Percentiles rank a stretch among this genome's conserved stretches.
Conservation (phyloP, 2,113 vertebrate genomes). For the Fulmarus glacialis region DNA sequence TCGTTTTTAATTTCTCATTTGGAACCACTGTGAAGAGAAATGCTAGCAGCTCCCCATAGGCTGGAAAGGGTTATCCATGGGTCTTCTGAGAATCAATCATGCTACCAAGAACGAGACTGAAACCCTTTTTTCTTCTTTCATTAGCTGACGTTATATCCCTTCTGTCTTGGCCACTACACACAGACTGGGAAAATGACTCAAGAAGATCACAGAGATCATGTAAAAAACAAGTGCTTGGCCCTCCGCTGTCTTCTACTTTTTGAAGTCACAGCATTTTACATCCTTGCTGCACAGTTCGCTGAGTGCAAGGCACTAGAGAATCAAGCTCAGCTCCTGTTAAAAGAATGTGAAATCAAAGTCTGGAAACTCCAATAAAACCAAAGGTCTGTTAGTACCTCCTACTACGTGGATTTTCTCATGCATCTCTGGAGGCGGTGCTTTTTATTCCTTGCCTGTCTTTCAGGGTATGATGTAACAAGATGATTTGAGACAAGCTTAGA, state of each 20-base stretch:
- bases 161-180: neutral
- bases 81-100: neutral
- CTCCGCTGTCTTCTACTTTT: neutral
- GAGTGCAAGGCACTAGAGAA: neutral
- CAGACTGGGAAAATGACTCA: neutral
- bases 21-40: neutral
- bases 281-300: neutral
- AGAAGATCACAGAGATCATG: neutral
- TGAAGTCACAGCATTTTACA: neutral
- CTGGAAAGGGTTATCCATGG: neutral
- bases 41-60: neutral
- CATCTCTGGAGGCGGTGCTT: neutral
- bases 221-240: neutral
- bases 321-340: neutral
- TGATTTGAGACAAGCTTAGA: neutral
- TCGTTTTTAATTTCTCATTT: neutral
- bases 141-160: neutral
- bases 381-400: neutral
- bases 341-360: conserved; percentile 10
- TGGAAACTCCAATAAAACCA: conserved; percentile 41
- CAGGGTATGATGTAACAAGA: neutral
- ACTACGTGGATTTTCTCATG: neutral
- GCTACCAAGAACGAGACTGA: neutral
- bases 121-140: neutral
- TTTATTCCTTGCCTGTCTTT: neutral